Evolutionary conservation across 1,140 invertebrate species (phyloP).

Genomic region (Coelopa frigida): DNA sequence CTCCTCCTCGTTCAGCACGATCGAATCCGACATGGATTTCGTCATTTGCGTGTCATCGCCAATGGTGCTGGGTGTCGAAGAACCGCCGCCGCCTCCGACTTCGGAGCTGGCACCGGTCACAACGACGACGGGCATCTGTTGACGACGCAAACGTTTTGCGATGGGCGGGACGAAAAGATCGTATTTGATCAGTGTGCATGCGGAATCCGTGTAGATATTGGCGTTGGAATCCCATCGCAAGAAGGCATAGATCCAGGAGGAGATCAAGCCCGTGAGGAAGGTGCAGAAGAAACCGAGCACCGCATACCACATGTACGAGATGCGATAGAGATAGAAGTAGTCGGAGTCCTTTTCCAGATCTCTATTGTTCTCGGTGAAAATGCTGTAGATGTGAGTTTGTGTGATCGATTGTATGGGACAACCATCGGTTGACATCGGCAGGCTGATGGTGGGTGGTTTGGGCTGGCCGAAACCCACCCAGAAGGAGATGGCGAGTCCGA

Average conservation of each 20-base stretch:
- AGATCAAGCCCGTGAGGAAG: conserved; percentile 57
- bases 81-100: conserved; percentile 12
- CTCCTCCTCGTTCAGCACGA: conserved; percentile 7
- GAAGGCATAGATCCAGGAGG: conserved; percentile 46
- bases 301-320: conserved; percentile 85
- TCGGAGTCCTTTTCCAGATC: conserved; percentile 14
- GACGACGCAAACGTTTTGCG: conserved; percentile 43
- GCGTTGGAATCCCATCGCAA: conserved; percentile 32
- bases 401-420: conserved; percentile 43
- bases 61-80: conserved; percentile 8
- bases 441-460: conserved; percentile 52
- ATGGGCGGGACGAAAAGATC: conserved; percentile 60
- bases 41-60: conserved; percentile 6
- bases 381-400: conserved; percentile 9
- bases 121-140: conserved; percentile 32
- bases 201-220: conserved; percentile 26
- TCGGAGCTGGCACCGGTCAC: conserved; percentile 31
- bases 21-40: conserved; percentile 1
- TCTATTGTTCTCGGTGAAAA: conserved; percentile 4
- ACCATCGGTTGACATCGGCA: conserved; percentile 54
- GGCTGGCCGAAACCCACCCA: conserved; percentile 84
- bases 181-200: conserved; percentile 45
- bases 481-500: conserved; percentile 61
- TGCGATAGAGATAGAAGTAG: conserved; percentile 39
- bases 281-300: conserved; percentile 62